Conservation (phyloP, 2,888 invertebrate genomes). For the Philopedon plagiatum region DNA sequence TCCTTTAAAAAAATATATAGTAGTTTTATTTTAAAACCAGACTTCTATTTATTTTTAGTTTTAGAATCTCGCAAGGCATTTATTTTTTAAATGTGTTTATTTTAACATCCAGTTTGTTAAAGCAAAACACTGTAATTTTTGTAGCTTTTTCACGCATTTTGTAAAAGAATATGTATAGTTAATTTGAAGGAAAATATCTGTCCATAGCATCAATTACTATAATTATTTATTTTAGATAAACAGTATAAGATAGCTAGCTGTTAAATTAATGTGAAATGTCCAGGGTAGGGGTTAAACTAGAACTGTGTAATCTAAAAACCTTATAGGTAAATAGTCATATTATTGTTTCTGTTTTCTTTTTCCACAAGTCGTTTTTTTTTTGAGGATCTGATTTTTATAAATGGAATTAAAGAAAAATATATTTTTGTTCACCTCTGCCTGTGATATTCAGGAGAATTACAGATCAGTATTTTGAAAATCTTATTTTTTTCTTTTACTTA, state of each 20-base stretch:
- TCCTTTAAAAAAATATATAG: not conserved
- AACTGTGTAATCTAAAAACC: slow-evolving; percentile 52
- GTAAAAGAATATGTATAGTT: slow-evolving; percentile 41
- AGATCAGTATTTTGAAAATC: slow-evolving; percentile 62
- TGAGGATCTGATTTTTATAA: slow-evolving; percentile 46
- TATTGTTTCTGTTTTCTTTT: slow-evolving; percentile 52
- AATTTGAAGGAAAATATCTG: slow-evolving; percentile 58
- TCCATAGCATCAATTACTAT: slow-evolving; percentile 55
- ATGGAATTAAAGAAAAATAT: slow-evolving; percentile 28
- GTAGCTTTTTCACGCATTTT: slow-evolving; percentile 15
- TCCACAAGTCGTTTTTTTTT: slow-evolving; percentile 31
- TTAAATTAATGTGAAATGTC: slow-evolving; percentile 63
- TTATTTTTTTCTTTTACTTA: slow-evolving; percentile 19
- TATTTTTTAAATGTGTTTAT: slow-evolving; percentile 11
- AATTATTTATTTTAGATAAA: slow-evolving; percentile 61
- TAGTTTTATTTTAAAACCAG: slow-evolving; percentile 9
- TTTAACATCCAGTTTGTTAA: not conserved
- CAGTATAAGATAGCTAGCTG: slow-evolving; percentile 59
- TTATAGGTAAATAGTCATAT: slow-evolving; percentile 46
- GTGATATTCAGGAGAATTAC: slow-evolving; percentile 63
- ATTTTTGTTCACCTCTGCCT: slow-evolving; percentile 60
- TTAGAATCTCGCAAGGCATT: slow-evolving; percentile 36
- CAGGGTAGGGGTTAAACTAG: slow-evolving; percentile 63
- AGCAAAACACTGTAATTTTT: slow-evolving; percentile 3
- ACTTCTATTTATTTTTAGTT: slow-evolving; percentile 45